Percentiles rank a stretch among this genome's conserved stretches.
Evolutionary conservation across 2,888 invertebrate genomes (phyloP).

Genomic region (Ceraclea dissimilis): DNA sequence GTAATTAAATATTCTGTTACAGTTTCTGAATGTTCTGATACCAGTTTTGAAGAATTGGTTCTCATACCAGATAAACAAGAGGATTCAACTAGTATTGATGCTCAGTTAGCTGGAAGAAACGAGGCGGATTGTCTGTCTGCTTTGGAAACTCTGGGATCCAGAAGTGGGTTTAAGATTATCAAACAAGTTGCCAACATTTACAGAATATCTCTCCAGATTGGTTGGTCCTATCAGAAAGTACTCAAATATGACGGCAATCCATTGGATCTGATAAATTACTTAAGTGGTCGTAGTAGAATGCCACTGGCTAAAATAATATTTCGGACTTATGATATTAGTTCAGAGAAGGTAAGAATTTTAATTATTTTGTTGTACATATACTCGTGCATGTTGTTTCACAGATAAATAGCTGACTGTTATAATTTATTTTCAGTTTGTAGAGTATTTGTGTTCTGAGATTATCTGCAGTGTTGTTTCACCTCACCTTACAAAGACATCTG

Average conservation of each 20-base stretch:
- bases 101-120: conserved; percentile 39
- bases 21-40: conserved; percentile 43
- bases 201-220: conserved; percentile 38
- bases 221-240: conserved; percentile 42
- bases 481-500: conserved; percentile 42
- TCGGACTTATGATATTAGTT: conserved; percentile 41
- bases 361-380: too few species aligned
- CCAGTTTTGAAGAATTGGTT: conserved; percentile 45
- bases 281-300: conserved; percentile 44
- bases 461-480: conserved; percentile 48
- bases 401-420: too few species aligned
- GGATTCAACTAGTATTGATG: conserved; percentile 31
- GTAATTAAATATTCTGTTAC: conserved; percentile 11
- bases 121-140: conserved; percentile 43
- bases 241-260: conserved; percentile 42
- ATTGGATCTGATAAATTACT: conserved; percentile 42
- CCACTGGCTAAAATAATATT: conserved; percentile 44
- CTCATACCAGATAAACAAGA: conserved; percentile 43
- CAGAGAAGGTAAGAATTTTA: conserved; percentile 35
- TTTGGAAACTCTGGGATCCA: conserved; percentile 40
- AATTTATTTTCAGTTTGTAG: conserved; percentile 43
- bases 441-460: conserved; percentile 58
- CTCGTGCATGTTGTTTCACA: too few species aligned
- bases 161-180: conserved; percentile 37
- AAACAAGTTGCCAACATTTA: conserved; percentile 35